Evolutionary conservation across 2,888 invertebrate species (phyloP).

Genomic region (Drosophila demipolita): DNA sequence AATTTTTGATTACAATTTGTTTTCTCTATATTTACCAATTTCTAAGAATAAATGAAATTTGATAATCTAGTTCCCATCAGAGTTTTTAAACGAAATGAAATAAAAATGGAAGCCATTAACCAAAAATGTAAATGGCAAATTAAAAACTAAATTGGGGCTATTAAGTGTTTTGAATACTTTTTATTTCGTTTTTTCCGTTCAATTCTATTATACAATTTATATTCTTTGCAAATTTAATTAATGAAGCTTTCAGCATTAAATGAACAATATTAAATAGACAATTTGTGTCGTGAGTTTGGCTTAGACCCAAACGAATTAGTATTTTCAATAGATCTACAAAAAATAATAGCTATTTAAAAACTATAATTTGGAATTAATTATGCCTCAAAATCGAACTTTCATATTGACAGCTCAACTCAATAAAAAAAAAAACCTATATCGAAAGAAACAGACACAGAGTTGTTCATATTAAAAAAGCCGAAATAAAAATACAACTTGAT

Average conservation of each 20-base stretch:
- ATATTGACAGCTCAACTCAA: not conserved
- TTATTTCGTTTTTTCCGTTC: too few species aligned
- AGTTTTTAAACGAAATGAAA: not conserved
- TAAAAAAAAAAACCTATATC: not conserved
- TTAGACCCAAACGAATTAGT: not conserved
- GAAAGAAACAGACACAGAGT: not conserved
- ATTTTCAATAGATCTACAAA: not conserved
- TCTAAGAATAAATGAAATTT: slow-evolving; percentile 7
- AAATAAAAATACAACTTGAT: not conserved
- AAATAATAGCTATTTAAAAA: not conserved
- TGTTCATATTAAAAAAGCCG: not conserved
- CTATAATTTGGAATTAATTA: not conserved
- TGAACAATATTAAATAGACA: not conserved
- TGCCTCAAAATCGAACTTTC: not conserved
- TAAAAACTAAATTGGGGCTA: not conserved
- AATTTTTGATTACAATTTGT: not conserved
- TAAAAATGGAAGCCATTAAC: not conserved
- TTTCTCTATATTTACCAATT: not conserved
- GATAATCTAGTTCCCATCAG: slow-evolving; percentile 19
- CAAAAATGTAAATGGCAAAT: not conserved
- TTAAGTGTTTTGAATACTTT: not conserved
- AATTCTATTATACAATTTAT: not conserved
- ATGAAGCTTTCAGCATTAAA: not conserved
- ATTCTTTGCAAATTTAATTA: not conserved
- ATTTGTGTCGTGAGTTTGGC: not conserved